phyloP scores from a whole-genome alignment of 2,888 invertebrate species.

The Spodoptera picta region DNA sequence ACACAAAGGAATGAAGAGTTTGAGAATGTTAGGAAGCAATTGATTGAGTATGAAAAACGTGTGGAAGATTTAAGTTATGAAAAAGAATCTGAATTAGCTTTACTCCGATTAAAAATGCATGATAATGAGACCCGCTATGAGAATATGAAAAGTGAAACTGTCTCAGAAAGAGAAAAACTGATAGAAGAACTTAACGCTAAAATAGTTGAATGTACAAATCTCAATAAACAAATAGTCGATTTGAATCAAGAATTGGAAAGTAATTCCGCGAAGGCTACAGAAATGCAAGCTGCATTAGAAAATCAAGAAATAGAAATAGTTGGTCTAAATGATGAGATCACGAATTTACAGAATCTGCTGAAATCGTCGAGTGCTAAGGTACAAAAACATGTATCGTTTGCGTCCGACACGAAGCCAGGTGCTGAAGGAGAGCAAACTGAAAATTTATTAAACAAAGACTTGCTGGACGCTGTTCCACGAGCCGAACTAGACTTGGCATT shows the following conservation, averaged over 20 bases:
- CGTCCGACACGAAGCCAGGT: conserved; percentile 80
- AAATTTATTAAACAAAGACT: conserved; percentile 66
- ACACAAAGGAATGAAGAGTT: conserved; percentile 80
- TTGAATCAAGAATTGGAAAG: conserved; percentile 86
- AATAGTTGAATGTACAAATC: conserved; percentile 82
- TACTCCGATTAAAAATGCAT: conserved; percentile 86
- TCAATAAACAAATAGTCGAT: conserved; percentile 86
- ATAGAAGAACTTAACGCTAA: conserved; percentile 78
- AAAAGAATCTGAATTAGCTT: conserved; percentile 87
- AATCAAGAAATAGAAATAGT: conserved; percentile 93
- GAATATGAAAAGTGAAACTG: conserved; percentile 65
- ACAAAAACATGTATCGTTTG: conserved; percentile 84
- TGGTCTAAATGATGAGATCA: conserved; percentile 91
- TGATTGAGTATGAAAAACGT: conserved; percentile 80
- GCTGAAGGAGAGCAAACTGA: conserved; percentile 60
- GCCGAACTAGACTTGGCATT: conserved; percentile 94
- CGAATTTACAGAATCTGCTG: conserved; percentile 71
- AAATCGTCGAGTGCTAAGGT: conserved; percentile 74
- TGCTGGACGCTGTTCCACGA: conserved; percentile 82
- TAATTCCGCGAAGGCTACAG: conserved; percentile 86
- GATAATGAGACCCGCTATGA: conserved; percentile 78
- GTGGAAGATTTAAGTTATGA: conserved; percentile 84
- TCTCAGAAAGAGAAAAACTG: conserved; percentile 70
- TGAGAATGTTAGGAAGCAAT: conserved; percentile 77
- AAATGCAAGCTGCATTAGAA: conserved; percentile 90